These are phyloP conservation scores for Holothuria scabra DNA, from an alignment of 53 echinoderm and acorn worm species.

Conservation along the genomic window DNA sequence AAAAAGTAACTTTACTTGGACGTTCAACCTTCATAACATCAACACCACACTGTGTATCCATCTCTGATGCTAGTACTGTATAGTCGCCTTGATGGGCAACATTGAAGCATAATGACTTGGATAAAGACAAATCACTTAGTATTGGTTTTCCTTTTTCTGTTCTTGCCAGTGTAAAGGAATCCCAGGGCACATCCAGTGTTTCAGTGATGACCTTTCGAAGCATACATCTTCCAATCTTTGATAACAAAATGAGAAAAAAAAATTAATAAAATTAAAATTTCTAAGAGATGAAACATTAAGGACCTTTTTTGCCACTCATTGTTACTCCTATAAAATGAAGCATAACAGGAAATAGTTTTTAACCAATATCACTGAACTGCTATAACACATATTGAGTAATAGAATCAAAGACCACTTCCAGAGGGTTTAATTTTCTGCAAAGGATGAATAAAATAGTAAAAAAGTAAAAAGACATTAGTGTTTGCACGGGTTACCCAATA, in stretches of 20 bases:
- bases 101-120: slow-evolving; percentile 85
- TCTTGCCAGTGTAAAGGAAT: slow-evolving; percentile 73
- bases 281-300: no score
- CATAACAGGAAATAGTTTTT: no score
- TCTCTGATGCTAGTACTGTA: slow-evolving; percentile 82
- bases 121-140: slow-evolving; percentile 56
- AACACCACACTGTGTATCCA: slow-evolving; percentile 74
- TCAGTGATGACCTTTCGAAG: slow-evolving; percentile 84
- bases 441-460: no score
- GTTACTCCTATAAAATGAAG: no score
- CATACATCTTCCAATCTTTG: slow-evolving; percentile 78
- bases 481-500: no score
- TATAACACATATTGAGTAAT: no score
- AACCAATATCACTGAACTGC: no score
- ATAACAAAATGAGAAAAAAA: background rate
- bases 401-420: no score
- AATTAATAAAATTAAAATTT: no score
- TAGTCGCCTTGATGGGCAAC: slow-evolving; percentile 89
- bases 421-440: no score
- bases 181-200: slow-evolving; percentile 70
- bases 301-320: no score
- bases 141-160: slow-evolving; percentile 96
- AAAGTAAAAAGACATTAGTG: no score
- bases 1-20: slow-evolving; percentile 56
- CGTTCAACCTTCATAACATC: slow-evolving; percentile 97